Conservation (phyloP, 2,888 invertebrate species). For the Andrena minutula region DNA sequence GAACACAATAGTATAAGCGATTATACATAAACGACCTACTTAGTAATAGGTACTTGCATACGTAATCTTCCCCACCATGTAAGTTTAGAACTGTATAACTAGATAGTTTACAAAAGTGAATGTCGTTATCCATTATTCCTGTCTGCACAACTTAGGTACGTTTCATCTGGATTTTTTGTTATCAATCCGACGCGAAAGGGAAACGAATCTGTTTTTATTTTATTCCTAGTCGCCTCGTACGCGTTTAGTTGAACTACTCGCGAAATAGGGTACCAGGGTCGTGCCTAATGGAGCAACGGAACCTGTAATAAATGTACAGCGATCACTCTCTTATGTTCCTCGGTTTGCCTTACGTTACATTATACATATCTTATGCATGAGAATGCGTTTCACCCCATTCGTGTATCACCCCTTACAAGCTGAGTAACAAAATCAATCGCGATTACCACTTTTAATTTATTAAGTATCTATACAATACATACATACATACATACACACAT, state of each 20-base stretch:
- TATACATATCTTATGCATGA: conserved; percentile 80
- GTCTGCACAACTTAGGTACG: conserved; percentile 60
- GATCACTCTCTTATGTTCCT: conserved; percentile 47
- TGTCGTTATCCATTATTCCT: conserved; percentile 59
- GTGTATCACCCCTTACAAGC: conserved; percentile 47
- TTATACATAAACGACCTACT: conserved; percentile 44
- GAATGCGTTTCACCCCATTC: conserved; percentile 77
- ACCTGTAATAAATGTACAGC: conserved; percentile 53
- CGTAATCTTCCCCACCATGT: conserved; percentile 57
- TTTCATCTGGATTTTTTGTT: neutral
- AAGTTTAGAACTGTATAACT: conserved; percentile 58
- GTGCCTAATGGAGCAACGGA: conserved; percentile 65
- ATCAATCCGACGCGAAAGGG: neutral
- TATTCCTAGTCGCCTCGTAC: neutral
- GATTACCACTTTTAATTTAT: conserved; percentile 16
- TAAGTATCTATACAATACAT: neutral
- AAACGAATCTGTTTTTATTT: conserved; percentile 17
- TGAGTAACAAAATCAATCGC: conserved; percentile 35
- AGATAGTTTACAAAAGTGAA: conserved; percentile 55
- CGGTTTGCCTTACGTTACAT: conserved; percentile 60
- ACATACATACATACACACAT: neutral
- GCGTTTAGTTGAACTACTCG: neutral
- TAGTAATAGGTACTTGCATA: conserved; percentile 67
- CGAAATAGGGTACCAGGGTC: conserved; percentile 10
- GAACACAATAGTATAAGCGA: conserved; percentile 55